Conservation (phyloP, 2,888 invertebrate genomes). For the Hirtodrosophila confusa region DNA sequence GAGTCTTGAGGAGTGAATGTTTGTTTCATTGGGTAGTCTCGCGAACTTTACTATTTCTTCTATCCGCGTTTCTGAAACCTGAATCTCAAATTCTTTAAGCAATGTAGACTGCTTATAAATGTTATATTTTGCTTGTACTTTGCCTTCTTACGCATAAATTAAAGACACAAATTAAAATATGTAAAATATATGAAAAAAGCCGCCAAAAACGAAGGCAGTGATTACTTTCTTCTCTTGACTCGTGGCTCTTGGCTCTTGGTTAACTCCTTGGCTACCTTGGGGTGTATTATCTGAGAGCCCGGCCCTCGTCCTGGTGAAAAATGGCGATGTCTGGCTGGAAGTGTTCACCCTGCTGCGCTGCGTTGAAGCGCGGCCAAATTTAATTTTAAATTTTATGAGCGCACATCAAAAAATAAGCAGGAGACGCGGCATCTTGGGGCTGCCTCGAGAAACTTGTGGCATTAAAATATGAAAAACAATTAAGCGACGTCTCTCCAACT, state of each 20-base stretch:
- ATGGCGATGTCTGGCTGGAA: constrained; percentile 67
- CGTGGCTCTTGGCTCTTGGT: constrained; percentile 4
- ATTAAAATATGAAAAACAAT: constrained; percentile 80
- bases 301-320: constrained; percentile 48
- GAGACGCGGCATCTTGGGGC: constrained; percentile 33
- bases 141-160: constrained; percentile 34
- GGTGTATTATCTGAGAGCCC: constrained; percentile 15
- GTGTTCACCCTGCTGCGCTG: constrained; percentile 52
- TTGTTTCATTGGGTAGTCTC: too few relatives aligned
- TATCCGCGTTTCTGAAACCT: too few relatives aligned
- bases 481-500: constrained; percentile 45
- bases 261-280: constrained; percentile 39
- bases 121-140: constrained; percentile 8
- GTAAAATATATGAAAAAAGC: constrained; percentile 11
- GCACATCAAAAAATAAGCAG: constrained; percentile 69
- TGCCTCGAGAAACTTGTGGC: constrained; percentile 63
- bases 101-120: constrained; percentile 6
- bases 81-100: too few relatives aligned
- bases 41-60: too few relatives aligned
- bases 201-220: constrained; percentile 1
- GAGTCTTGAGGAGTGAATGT: too few relatives aligned
- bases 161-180: constrained; percentile 27
- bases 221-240: constrained; percentile 34
- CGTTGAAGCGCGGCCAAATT: constrained; percentile 66
- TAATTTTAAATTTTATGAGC: constrained; percentile 78